Base-by-base conservation (phyloP, 2,797 vertebrate species). In the Acrossocheilus fasciatus region DNA sequence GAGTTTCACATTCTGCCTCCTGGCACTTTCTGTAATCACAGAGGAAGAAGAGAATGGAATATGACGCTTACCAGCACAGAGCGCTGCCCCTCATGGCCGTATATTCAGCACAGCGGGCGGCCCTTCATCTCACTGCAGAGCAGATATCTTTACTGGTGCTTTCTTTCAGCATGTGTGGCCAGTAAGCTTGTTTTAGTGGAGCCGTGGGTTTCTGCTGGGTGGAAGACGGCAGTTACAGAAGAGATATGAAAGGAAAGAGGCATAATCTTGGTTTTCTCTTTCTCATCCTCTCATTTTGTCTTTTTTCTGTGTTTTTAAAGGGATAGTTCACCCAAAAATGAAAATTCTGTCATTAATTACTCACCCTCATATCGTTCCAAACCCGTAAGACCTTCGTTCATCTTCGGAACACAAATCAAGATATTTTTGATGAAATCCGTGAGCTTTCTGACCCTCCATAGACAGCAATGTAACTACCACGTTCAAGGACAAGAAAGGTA, bases 21-120 rank as follows among this genome's bases (percentile, higher is more conserved):
- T 81, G 79, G 50, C 50, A 41, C 34, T 73, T 73, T 59, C 36
- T 57, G 20, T 30, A 83, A 14, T 73, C 81, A 73, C 69, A 47
- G 54, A 74, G 54, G 69, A 45, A 30, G 10, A 74, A 34, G 41
- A 68, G 41, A 74, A 74, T 23, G n/a, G 54, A 74, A 9, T 18
- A 62, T 6, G n/a, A 26, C 15, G 23, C 76, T 62, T 79, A 43
- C 36, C 39, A 62, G 39, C 54, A 62, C 8, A 43, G 15, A 79
- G 23, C 3, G 0, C 43, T 74, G 39, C 54, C 36, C 23, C 57
- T 79, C 50, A 77, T 77, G 74, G 34, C 6, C 3, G 20, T 39
- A 15, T 39, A 34, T 57, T 81, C 26, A 68, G 43, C 59, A 7
- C 62, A 68, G 41, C 26, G 26, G 39, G 17, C 15, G 17, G 41